Evolutionary conservation across 2,797 vertebrate species (phyloP).

Genomic region (Tachyglossus aculeatus): DNA sequence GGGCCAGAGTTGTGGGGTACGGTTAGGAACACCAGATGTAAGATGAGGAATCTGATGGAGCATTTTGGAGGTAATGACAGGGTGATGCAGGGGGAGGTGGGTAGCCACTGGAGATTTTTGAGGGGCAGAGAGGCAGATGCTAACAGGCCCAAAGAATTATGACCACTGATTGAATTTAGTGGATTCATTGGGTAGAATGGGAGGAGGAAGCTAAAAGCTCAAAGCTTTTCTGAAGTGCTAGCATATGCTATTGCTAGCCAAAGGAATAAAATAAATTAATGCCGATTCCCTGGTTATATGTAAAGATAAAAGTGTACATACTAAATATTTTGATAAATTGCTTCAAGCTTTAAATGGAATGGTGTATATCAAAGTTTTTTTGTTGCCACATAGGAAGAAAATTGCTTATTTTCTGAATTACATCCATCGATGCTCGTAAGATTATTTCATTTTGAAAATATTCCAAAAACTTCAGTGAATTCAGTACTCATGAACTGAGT

Average conservation of each 20-base stretch:
- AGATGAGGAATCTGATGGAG: no score
- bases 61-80: no score
- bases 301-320: neutral
- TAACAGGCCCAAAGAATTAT: neutral
- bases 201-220: neutral
- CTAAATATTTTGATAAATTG: neutral
- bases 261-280: no score
- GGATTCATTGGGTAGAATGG: neutral
- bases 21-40: no score
- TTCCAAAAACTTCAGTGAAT: no score
- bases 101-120: neutral
- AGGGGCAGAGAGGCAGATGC: no score
- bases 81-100: neutral
- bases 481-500: no score
- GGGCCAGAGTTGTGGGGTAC: no score
- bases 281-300: neutral
- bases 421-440: neutral
- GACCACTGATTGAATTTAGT: fast-evolving
- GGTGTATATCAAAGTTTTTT: neutral
- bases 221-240: neutral
- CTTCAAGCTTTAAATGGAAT: neutral
- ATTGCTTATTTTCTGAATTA: neutral
- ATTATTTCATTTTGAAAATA: no score
- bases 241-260: neutral
- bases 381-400: neutral